Conservation (phyloP, 1,140 invertebrate species). For the Calliopsis andreniformis region DNA sequence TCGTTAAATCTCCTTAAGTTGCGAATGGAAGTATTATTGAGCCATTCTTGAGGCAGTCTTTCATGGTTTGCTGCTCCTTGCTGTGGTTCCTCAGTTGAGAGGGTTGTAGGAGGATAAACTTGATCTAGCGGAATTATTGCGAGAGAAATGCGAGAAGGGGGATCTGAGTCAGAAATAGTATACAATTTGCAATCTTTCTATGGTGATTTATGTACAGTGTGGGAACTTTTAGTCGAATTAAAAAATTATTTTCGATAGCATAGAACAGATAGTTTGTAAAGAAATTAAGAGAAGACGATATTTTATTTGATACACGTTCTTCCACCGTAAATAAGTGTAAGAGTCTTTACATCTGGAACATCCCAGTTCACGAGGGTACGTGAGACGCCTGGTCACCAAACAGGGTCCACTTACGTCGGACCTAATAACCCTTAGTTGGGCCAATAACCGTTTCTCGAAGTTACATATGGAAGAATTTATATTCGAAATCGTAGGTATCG, state of each 20-base stretch:
- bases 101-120: not conserved
- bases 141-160: too few species aligned
- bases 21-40: not conserved
- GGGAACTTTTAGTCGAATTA: too few species aligned
- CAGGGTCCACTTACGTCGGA: conserved; percentile 41
- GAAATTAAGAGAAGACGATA: too few species aligned
- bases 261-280: too few species aligned
- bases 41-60: not conserved
- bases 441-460: conserved; percentile 62
- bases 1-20: conserved; percentile 35
- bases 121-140: too few species aligned
- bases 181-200: not conserved
- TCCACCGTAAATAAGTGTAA: conserved; percentile 3
- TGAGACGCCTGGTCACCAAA: conserved; percentile 49
- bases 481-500: conserved; percentile 68
- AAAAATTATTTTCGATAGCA: too few species aligned
- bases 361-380: conserved; percentile 36
- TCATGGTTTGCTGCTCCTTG: not conserved
- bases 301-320: too few species aligned
- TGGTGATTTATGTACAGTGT: too few species aligned
- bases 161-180: too few species aligned
- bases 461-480: conserved; percentile 74
- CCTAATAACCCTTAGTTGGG: conserved; percentile 64
- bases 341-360: conserved; percentile 4
- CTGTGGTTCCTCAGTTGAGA: too few species aligned